phyloP scores from a whole-genome alignment of 2,113 vertebrate genomes.

The Dendrocopos noguchii region DNA sequence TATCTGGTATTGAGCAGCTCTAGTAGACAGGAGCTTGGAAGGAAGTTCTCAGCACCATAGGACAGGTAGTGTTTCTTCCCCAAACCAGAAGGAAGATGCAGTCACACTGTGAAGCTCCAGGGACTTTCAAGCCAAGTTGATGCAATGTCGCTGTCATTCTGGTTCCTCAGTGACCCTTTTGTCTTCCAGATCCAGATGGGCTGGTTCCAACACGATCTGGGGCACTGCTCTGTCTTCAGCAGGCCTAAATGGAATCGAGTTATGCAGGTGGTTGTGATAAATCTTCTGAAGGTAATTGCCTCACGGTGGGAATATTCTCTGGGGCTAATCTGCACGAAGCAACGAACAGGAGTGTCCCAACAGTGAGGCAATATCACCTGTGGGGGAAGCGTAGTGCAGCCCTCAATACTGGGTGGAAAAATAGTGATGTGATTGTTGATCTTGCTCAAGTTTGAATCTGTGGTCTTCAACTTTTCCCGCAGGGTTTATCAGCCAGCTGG shows the following conservation, averaged over 20 bases:
- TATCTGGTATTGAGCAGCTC: not conserved
- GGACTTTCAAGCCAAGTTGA: not conserved
- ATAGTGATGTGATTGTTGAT: not conserved
- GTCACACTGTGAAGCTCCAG: not conserved
- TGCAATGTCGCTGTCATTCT: fast-evolving
- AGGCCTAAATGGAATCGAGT: conserved; percentile 72
- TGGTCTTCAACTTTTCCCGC: not conserved
- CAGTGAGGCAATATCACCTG: not conserved
- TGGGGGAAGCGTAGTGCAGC: not conserved
- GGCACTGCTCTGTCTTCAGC: conserved; percentile 74
- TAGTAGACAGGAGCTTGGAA: not conserved
- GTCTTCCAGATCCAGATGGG: conserved; percentile 63
- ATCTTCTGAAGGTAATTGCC: conserved; percentile 62
- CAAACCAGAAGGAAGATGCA: not conserved
- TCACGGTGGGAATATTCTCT: not conserved
- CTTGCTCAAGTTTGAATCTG: not conserved
- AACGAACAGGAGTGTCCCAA: not conserved
- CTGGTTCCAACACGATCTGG: conserved; percentile 76
- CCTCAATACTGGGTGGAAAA: not conserved
- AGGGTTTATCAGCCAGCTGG: conserved; percentile 83
- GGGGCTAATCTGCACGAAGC: not conserved
- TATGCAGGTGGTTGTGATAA: conserved; percentile 65
- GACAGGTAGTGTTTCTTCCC: not conserved
- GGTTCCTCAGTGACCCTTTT: not conserved
- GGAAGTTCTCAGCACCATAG: not conserved